Base-by-base conservation (phyloP, 2,113 vertebrate species). In the Cololabis saira region DNA sequence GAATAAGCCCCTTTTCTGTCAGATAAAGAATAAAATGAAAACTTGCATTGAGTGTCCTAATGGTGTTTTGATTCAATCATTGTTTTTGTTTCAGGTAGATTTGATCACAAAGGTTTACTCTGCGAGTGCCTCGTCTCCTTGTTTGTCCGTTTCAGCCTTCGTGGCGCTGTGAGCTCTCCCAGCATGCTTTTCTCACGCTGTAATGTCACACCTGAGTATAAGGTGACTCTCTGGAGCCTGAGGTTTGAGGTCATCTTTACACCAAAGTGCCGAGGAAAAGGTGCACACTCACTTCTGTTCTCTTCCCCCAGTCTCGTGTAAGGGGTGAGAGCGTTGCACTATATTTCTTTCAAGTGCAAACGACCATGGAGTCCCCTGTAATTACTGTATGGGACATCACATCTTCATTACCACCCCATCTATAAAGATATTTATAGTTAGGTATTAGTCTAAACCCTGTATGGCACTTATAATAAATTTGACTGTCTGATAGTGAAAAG, bases 191-290 rank as follows among this genome's bases (percentile, higher is more conserved):
- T 91, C 84, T 89, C 84, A 86, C 78, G 59, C 70, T 92, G 92
- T 91, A 90, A 93, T 91, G 81, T 91, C 90, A 93, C 91, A 93
- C 90, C 92, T 84, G 90, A 77, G 86, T 90, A 91, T 93, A 86
- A 91, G 83, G 89, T 93, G 90, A 87, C 89, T 86, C 70, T 68
- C 44, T 48, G 65, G 74, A 82, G 83, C 68, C 78, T 9, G 54
- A 61, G 66, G 65, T 73, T 63, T 68, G 64, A 83, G 85, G 88
- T 89, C 84, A 88, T 75, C 70, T 83, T 92, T 76, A 70, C 89
- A 86, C 84, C 76, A 71, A 66, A 61, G 78, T 89, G 88, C 59
- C 2, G 52, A 57, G 66, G 22, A 67, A 45, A 76, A 61, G 68
- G 54, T 76, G 56, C 67, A 62, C 62, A 17, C 16, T 17, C 53